Base-by-base conservation (phyloP, 2,888 invertebrate species). In the Siphlonurus alternatus region DNA sequence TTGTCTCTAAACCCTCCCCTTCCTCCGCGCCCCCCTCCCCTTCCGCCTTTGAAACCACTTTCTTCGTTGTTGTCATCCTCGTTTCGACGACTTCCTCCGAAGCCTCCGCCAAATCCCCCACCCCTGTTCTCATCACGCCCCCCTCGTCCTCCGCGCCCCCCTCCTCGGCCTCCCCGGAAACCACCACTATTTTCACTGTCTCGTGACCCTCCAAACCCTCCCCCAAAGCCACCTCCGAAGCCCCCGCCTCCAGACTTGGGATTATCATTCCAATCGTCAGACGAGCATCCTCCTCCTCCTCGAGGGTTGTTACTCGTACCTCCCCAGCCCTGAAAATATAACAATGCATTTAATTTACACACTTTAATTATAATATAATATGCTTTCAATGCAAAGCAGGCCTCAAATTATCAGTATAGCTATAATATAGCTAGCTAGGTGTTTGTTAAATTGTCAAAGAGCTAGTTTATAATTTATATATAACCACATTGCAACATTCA, bases 101-200 rank as follows among this genome's bases (percentile, higher is more conserved):
- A 69, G 54, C 53, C 53, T 10, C 53, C 53, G 53, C 53, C 53
- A 61, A 69, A 63, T 70, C 70, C 24, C 66, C 69, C 20, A 69
- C 71, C 2, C 69, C 70, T 2, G 69, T 70, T 25, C 72, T 71
- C n/a, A 70, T 78, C 68, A 20, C 25, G 20, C 22, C 56, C 63
- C 18, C 63, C 53, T 25, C 64, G 53, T 24, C 59, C n/a, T 5
- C 59, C 61, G 7, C 65, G 61, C 22, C 51, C 5, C 18, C 62
- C 66, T 22, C 63, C 61, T 10, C 77, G 77, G 1, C 73, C 73
- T 24, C 76, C 77, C 0, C 76, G 77, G 1, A 75, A 74, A 53
- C 74, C 75, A 18, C 73, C 76, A n/a, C 70, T 67, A 61, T 66
- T 65, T 10, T 56, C 63, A 5, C 53, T 63, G 25, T 61, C 63